These are phyloP conservation scores for Drosophila glabriapex DNA, from an alignment of 2,888 invertebrate species.

Conservation along the genomic window DNA sequence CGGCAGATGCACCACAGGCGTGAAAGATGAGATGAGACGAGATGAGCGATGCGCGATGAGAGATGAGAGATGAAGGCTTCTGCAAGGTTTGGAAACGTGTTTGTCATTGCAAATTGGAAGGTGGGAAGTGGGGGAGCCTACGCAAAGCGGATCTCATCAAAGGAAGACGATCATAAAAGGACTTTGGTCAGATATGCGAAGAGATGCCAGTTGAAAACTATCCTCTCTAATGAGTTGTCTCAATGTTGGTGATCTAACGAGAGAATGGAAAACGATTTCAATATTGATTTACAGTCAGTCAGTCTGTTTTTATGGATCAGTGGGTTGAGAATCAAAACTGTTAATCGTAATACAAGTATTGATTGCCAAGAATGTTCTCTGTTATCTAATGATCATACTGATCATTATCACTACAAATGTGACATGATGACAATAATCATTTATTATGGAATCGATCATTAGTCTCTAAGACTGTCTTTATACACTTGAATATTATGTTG, in stretches of 20 bases:
- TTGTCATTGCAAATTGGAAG: constrained; percentile 51
- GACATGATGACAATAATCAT: constrained; percentile 11
- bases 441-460: constrained; percentile 4
- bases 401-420: constrained; percentile 24
- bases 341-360: not conserved
- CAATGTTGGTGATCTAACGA: constrained; percentile 16
- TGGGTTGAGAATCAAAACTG: constrained; percentile 16
- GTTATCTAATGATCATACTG: not conserved
- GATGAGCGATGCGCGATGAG: constrained; percentile 8
- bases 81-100: constrained; percentile 55
- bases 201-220: constrained; percentile 17
- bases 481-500: not conserved
- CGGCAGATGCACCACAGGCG: constrained; percentile 63
- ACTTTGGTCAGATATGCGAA: constrained; percentile 19
- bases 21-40: constrained; percentile 46
- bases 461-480: not conserved
- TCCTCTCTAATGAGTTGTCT: constrained; percentile 22
- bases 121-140: constrained; percentile 34
- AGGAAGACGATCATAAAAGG: constrained; percentile 55
- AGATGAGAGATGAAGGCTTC: constrained; percentile 16
- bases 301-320: constrained; percentile 45
- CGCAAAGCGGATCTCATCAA: constrained; percentile 58
- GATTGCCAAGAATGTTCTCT: constrained; percentile 12
- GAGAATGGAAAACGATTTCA: constrained; percentile 23
- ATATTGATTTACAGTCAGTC: constrained; percentile 23